phyloP scores from a whole-genome alignment of 2,797 vertebrate genomes.

The Champsocephalus esox region DNA sequence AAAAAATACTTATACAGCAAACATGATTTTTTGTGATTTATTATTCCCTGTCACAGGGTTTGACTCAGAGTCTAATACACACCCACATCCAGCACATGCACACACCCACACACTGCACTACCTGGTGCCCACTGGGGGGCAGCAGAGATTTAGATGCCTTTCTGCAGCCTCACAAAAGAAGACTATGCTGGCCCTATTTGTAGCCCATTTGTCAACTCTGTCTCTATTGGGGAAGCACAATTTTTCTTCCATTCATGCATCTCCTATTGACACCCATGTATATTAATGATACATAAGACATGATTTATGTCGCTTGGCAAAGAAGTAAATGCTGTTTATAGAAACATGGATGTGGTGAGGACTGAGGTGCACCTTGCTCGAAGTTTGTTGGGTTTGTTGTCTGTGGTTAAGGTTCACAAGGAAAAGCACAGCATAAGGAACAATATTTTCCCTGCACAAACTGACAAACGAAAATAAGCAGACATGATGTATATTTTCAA shows the following conservation, averaged over 20 bases:
- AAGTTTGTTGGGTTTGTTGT: conserved; percentile 52
- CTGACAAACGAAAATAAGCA: not conserved
- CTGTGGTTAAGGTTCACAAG: conserved; percentile 38
- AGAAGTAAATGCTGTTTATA: conserved; percentile 82
- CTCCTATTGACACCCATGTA: conserved; percentile 86
- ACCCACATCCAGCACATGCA: not conserved
- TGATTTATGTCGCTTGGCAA: conserved; percentile 83
- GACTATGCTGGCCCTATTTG: conserved; percentile 53
- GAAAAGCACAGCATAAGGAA: conserved; percentile 6
- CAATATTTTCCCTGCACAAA: conserved; percentile 4
- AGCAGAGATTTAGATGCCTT: conserved; percentile 87
- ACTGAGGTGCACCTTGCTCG: conserved; percentile 60
- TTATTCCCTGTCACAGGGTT: conserved; percentile 9
- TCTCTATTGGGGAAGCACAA: conserved; percentile 81
- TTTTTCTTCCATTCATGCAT: conserved; percentile 87
- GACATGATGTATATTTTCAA: conserved; percentile 14
- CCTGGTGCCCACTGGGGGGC: conserved; percentile 88
- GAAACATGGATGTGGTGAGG: conserved; percentile 73
- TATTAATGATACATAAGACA: conserved; percentile 84
- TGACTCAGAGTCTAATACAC: not conserved
- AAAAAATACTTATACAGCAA: not conserved
- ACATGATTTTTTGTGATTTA: not conserved
- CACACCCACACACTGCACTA: not conserved
- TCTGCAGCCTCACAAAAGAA: conserved; percentile 26
- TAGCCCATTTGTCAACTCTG: conserved; percentile 81